Evolutionary conservation across 2,797 vertebrate species (phyloP), one percentile per base, ranked within the genome.

Genomic region (Leuciscus waleckii): DNA sequence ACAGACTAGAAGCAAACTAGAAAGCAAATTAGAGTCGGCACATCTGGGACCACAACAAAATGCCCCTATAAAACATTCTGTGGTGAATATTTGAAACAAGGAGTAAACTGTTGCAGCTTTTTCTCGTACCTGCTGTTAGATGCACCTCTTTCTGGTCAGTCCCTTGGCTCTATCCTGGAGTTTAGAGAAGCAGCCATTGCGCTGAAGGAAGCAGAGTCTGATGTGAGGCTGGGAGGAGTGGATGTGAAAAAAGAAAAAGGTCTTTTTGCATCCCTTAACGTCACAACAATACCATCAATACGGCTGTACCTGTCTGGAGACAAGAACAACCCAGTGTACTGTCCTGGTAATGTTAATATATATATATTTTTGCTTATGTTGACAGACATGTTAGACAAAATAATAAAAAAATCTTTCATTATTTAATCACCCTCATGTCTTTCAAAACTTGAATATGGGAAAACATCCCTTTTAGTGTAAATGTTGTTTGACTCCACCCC

Each of bases 271-370:
- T 94, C 96, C 71, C 96, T 99, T 71, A 92, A 94, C 0, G 89
- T 94, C 37, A 93, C 87, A 1, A 90, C 89, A 19, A 91, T 94
- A 29, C 95, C 96, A 0, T 91, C 93, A 0, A 90, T 98, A 90
- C 95, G 94, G 81, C 93, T 98, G 35, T 99, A 96, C 92, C 92
- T 97, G 5, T 93, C 94, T 35, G 96, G 97, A 78, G 95, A 96
- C 84, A 96, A 96, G 89, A 87, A 93, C 74, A 93, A 95, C 79
- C 95, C 96, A 16, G 93, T 93, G 51, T 89, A 91, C 70, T 98
- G 97, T 89, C 96, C 96, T 90, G 95, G 97, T 99, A 95, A 69
- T 54, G 49, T 41, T 37, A n/a, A 65, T 13, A 65, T 29, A 49
- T 73, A 11, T 16, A 10, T 41, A 5, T 13, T 1, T 37, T 41